These are phyloP conservation scores for Cirrhinus molitorella DNA, from an alignment of 2,797 vertebrate genomes.

Conservation along the genomic window DNA sequence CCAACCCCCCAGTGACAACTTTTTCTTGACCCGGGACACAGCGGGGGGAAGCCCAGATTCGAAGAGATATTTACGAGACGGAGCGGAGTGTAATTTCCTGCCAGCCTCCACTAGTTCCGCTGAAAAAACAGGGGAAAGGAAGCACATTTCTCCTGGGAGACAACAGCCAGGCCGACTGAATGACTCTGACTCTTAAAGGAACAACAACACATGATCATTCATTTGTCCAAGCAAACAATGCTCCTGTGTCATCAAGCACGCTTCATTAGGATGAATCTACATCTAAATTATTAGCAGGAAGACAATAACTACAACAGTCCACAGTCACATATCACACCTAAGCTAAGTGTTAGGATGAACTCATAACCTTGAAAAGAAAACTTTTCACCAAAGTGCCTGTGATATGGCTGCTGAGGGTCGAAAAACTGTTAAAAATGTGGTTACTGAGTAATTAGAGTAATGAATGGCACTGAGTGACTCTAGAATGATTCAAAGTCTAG, in stretches of 20 bases:
- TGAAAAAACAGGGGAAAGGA: conserved; percentile 82
- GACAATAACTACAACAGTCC: conserved; percentile 12
- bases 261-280: conserved; percentile 6
- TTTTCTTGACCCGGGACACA: conserved; percentile 64
- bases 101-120: conserved; percentile 79
- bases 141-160: conserved; percentile 79
- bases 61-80: conserved; percentile 83
- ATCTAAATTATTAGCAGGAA: conserved; percentile 1
- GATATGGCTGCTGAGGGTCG: background rate
- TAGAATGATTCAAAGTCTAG: too few relatives aligned
- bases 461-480: background rate
- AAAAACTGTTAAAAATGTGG: background rate
- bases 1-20: conserved; percentile 54
- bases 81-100: conserved; percentile 87
- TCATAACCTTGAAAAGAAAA: background rate
- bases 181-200: conserved; percentile 65
- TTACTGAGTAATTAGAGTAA: conserved; percentile 9
- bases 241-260: background rate
- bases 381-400: background rate
- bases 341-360: conserved; percentile 1
- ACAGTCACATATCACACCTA: background rate
- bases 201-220: conserved; percentile 35
- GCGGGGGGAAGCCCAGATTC: conserved; percentile 78
- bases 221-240: conserved; percentile 37
- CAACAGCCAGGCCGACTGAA: conserved; percentile 66